Conservation (phyloP, 2,113 vertebrate genomes). For the Stigmatopora nigra region DNA sequence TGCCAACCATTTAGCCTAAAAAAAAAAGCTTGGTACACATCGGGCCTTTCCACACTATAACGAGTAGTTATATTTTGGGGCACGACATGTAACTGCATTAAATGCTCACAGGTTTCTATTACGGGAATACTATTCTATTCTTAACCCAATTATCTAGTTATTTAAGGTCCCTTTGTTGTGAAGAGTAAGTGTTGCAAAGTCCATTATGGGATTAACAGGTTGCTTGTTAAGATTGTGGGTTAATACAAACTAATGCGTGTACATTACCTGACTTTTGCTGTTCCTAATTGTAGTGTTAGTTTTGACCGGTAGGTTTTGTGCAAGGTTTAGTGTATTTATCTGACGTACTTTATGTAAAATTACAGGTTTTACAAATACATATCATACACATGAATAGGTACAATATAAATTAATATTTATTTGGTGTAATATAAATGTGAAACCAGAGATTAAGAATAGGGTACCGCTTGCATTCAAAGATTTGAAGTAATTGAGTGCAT, state of each 20-base stretch:
- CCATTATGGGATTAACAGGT: slow-evolving; percentile 16
- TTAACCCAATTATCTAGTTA: slow-evolving; percentile 38
- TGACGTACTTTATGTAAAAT: no score
- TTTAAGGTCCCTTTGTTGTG: slow-evolving; percentile 26
- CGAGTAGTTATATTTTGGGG: slow-evolving; percentile 7
- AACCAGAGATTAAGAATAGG: no score
- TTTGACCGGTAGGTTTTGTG: neutral
- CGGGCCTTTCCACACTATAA: slow-evolving; percentile 17
- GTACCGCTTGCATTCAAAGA: no score
- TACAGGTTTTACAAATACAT: no score
- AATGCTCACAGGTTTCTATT: slow-evolving; percentile 32
- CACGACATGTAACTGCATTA: slow-evolving; percentile 34
- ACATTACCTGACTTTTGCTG: neutral
- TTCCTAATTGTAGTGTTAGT: neutral
- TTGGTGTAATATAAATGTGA: no score
- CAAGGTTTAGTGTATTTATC: no score
- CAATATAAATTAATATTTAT: no score
- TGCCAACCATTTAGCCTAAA: slow-evolving; percentile 1
- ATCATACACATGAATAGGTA: no score
- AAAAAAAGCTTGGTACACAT: neutral
- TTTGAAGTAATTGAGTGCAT: no score
- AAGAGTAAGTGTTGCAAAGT: slow-evolving; percentile 15
- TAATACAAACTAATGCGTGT: slow-evolving; percentile 19
- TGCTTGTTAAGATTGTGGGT: slow-evolving; percentile 30
- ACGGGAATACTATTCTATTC: slow-evolving; percentile 43